These are phyloP conservation scores for Nemotelus nigrinus DNA, from an alignment of 2,888 invertebrate species.

Conservation along the genomic window DNA sequence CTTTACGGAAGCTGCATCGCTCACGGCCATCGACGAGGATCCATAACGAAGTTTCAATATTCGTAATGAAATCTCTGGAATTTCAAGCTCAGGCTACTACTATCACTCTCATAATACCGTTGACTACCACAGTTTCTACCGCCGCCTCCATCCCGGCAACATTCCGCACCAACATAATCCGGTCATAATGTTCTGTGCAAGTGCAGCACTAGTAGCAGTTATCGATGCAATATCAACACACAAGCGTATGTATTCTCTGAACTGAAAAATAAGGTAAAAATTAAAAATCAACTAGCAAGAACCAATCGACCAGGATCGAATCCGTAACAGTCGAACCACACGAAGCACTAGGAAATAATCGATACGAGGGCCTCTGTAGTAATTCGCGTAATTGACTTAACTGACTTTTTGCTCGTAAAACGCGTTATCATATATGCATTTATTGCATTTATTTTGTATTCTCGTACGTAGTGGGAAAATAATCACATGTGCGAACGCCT, in stretches of 20 bases:
- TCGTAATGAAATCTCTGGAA: slow-evolving; percentile 43
- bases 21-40: slow-evolving; percentile 54
- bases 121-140: neutral
- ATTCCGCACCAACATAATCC: slow-evolving; percentile 14
- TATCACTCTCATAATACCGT: slow-evolving; percentile 8
- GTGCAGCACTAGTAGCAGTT: neutral
- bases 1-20: slow-evolving; percentile 60
- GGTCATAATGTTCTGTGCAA: neutral
- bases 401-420: slow-evolving; percentile 17
- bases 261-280: no score
- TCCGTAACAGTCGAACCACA: no score
- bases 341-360: no score
- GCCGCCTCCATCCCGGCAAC: neutral
- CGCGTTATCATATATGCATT: neutral
- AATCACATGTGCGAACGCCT: neutral
- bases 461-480: neutral
- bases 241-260: no score
- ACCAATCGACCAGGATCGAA: no score
- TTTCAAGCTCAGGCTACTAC: slow-evolving; percentile 10
- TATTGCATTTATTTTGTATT: neutral
- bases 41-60: slow-evolving; percentile 56
- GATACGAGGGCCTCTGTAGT: neutral
- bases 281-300: no score
- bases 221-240: slow-evolving; percentile 19
- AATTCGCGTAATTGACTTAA: slow-evolving; percentile 23